Conservation (phyloP, 2,113 vertebrate species). For the Semnornis frantzii region DNA sequence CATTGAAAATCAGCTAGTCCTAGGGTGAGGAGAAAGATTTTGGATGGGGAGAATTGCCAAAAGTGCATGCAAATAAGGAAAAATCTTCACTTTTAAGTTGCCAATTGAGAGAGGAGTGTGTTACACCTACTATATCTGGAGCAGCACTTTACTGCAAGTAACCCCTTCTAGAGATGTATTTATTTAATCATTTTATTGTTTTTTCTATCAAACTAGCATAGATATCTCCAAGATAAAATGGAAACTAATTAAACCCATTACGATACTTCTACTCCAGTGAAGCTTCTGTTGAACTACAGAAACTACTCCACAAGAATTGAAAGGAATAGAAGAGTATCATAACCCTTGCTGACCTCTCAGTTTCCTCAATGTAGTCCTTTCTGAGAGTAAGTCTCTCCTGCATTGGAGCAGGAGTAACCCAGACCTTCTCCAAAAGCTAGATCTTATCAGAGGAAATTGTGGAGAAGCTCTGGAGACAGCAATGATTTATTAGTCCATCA, state of each 20-base stretch:
- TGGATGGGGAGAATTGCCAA: background rate
- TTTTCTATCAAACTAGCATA: background rate
- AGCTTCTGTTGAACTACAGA: background rate
- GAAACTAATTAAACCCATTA: background rate
- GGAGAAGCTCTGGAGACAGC: background rate
- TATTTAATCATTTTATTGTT: conserved; percentile 5
- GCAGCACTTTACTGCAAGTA: background rate
- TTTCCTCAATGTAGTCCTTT: background rate
- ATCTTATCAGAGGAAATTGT: background rate
- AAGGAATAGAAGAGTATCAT: background rate
- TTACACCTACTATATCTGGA: background rate
- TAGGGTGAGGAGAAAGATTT: background rate
- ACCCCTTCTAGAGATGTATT: background rate
- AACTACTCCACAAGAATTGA: background rate
- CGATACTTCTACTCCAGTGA: background rate
- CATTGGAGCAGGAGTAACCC: background rate
- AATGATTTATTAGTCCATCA: background rate
- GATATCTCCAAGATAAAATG: background rate
- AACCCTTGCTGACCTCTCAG: background rate
- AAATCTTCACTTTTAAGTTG: background rate
- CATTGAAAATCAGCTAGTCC: background rate
- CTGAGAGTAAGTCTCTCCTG: background rate
- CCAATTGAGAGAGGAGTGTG: background rate
- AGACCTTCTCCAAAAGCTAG: background rate
- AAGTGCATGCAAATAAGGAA: background rate